Percentiles rank a stretch among this genome's conserved stretches.
phyloP scores from a whole-genome alignment of 1,140 invertebrate species.

The Lasioglossum baleicum region DNA sequence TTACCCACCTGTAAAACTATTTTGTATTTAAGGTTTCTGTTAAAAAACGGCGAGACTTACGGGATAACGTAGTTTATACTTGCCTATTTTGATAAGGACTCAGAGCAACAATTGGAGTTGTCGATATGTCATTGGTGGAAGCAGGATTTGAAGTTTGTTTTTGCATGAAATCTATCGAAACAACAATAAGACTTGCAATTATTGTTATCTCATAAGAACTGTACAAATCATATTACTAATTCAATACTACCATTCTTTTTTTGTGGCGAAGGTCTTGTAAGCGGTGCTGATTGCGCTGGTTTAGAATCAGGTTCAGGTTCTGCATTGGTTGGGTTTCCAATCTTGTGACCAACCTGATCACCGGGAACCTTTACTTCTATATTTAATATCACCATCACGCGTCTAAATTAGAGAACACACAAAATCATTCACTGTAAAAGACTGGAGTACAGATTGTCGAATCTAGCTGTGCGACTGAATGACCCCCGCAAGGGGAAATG shows the following conservation, averaged over 20 bases:
- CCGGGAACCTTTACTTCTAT: slow-evolving; percentile 88
- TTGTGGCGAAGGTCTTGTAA: neutral
- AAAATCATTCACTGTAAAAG: neutral
- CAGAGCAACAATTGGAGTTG: slow-evolving; percentile 87
- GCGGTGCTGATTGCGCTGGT: neutral
- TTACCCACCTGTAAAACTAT: slow-evolving; percentile 87
- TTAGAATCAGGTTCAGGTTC: slow-evolving; percentile 59
- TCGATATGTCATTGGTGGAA: slow-evolving; percentile 54
- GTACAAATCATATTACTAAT: no score
- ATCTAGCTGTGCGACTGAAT: no score
- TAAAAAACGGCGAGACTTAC: no score
- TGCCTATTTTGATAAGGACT: slow-evolving; percentile 95
- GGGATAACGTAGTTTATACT: slow-evolving; percentile 39
- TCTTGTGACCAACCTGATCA: slow-evolving; percentile 84
- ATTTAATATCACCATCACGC: slow-evolving; percentile 91
- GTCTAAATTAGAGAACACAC: slow-evolving; percentile 71
- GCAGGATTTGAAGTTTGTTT: slow-evolving; percentile 6
- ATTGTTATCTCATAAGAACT: neutral
- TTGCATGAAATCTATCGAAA: slow-evolving; percentile 8
- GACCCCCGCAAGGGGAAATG: no score
- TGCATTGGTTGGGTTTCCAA: slow-evolving; percentile 86
- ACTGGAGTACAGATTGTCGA: no score
- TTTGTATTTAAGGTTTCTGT: neutral
- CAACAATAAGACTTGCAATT: neutral
- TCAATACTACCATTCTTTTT: neutral